phyloP scores from a whole-genome alignment of 2,113 vertebrate species.

The Bos taurus region ARS-UCD2.0 NC_037340.1:64365501-64366000 shows the following conservation, averaged over 20 bases:
- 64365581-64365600: background rate
- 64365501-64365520: background rate
- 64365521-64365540: background rate
- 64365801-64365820: background rate
- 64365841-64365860: background rate
- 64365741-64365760: background rate
- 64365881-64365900: background rate
- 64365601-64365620: background rate
- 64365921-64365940: background rate
- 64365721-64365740: background rate
- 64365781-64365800: background rate
- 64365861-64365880: background rate
- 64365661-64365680: background rate
- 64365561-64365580: background rate
- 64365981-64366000: background rate
- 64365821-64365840: background rate
- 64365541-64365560: background rate
- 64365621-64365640: background rate
- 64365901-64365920: background rate
- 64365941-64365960: background rate
- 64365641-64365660: background rate
- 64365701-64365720: background rate
- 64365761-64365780: background rate
- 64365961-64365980: background rate
- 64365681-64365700: background rate